phyloP scores from a whole-genome alignment of 2,888 invertebrate genomes.

The Strigamia crassipes region DNA sequence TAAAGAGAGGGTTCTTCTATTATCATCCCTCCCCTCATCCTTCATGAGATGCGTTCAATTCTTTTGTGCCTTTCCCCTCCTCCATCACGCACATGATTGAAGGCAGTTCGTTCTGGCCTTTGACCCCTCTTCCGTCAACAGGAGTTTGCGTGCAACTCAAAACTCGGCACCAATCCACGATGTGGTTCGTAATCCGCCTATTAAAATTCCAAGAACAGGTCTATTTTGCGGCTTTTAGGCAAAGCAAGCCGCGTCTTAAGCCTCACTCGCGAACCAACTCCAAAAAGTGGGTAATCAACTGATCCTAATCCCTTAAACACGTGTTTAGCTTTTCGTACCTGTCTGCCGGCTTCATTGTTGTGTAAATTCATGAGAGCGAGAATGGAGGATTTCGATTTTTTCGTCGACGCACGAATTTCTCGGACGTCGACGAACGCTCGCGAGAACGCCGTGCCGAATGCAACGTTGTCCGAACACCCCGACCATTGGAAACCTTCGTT shows the following conservation, averaged over 20 bases:
- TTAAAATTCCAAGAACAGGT: slow-evolving; percentile 32
- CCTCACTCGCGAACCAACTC: background rate
- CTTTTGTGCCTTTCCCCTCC: slow-evolving; percentile 39
- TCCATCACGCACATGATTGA: slow-evolving; percentile 20
- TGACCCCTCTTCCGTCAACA: slow-evolving; percentile 38
- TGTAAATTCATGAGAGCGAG: slow-evolving; percentile 59
- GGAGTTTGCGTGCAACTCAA: slow-evolving; percentile 6
- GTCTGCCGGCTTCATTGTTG: slow-evolving; percentile 60
- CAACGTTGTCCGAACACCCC: slow-evolving; percentile 58
- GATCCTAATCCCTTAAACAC: slow-evolving; percentile 18
- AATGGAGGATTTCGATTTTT: slow-evolving; percentile 51
- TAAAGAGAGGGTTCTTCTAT: slow-evolving; percentile 19
- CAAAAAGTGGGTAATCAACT: background rate
- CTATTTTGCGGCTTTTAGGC: slow-evolving; percentile 1
- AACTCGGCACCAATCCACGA: background rate
- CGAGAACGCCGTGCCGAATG: slow-evolving; percentile 57
- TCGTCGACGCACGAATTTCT: slow-evolving; percentile 53
- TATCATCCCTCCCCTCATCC: slow-evolving; percentile 12
- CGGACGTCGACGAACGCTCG: slow-evolving; percentile 56
- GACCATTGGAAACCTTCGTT: slow-evolving; percentile 58
- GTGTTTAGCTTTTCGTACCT: slow-evolving; percentile 53
- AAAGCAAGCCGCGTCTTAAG: slow-evolving; percentile 7
- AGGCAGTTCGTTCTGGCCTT: slow-evolving; percentile 19
- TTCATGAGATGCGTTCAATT: slow-evolving; percentile 30
- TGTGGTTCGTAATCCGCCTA: background rate